A percentile compares a stretch with the other conserved stretches of the same genome.
Conservation (phyloP, 2,113 vertebrate genomes). For the Pseudorasbora parva region DNA sequence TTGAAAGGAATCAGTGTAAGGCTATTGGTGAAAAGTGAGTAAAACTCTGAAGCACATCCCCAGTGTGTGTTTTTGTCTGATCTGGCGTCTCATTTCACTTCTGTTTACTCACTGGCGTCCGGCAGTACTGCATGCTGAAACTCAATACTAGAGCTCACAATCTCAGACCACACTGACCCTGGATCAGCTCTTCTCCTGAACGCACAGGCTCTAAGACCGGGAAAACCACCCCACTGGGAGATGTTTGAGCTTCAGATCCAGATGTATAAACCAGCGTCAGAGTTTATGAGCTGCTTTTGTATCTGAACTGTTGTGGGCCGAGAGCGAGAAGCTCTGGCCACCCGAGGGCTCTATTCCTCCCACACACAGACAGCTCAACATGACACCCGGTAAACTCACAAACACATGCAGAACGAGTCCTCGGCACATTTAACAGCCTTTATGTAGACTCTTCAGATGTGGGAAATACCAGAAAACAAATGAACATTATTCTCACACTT, state of each 20-base stretch:
- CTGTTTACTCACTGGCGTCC: no score
- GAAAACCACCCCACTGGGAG: not conserved
- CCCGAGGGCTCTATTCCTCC: slow-evolving; percentile 9
- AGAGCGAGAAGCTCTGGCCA: slow-evolving; percentile 13
- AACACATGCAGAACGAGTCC: not conserved
- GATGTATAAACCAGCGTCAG: not conserved
- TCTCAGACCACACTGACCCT: not conserved
- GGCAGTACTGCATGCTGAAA: not conserved
- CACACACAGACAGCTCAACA: not conserved
- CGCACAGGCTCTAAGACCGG: not conserved
- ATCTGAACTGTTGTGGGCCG: slow-evolving; percentile 1
- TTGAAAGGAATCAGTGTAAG: not conserved
- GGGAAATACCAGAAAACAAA: not conserved
- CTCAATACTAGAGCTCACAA: not conserved
- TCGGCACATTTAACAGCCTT: not conserved
- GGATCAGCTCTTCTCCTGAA: not conserved
- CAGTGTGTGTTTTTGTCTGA: not conserved
- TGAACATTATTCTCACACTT: not conserved
- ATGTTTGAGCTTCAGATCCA: not conserved
- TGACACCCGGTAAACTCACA: slow-evolving; percentile 1
- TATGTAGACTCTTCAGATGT: slow-evolving; percentile 1
- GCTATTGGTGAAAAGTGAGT: not conserved
- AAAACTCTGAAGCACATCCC: not conserved
- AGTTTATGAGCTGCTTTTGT: slow-evolving; percentile 5
- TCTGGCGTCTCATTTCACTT: no score